These are phyloP conservation scores for Sebastolobus altivelis DNA, from an alignment of 2,797 vertebrate genomes.

Conservation along the genomic window DNA sequence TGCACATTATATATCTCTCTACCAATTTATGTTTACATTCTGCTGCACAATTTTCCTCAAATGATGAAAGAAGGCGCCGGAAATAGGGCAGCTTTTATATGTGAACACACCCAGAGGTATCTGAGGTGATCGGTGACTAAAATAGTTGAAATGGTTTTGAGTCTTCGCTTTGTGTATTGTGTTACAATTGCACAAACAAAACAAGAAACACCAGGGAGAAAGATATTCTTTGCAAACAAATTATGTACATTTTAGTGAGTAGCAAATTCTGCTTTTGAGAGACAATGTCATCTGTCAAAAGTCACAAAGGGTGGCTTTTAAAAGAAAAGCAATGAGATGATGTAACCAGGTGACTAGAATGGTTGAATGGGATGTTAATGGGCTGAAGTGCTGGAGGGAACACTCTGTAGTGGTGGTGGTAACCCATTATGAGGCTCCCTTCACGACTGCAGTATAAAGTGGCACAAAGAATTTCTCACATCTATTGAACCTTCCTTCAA, in stretches of 20 bases:
- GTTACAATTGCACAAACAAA: not conserved
- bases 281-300: constrained; percentile 1
- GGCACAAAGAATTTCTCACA: constrained; percentile 53
- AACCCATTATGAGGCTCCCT: constrained; percentile 38
- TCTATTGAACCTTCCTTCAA: constrained; percentile 44
- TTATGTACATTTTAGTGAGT: not conserved
- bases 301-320: not conserved
- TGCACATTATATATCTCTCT: not conserved
- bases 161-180: not conserved
- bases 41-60: not conserved
- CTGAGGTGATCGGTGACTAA: constrained; percentile 16
- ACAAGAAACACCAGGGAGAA: not conserved
- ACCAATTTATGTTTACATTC: not conserved
- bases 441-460: constrained; percentile 37
- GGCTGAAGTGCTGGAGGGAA: constrained; percentile 50
- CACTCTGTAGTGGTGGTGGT: constrained; percentile 18
- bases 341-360: constrained; percentile 26
- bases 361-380: constrained; percentile 54
- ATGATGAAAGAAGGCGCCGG: not conserved
- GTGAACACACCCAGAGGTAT: constrained; percentile 17
- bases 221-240: not conserved
- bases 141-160: constrained; percentile 27
- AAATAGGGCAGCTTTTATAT: not conserved
- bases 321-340: constrained; percentile 21
- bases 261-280: not conserved